These are phyloP conservation scores for Paramormyrops hopkinsi DNA, from an alignment of 2,797 vertebrate species.

Conservation along the genomic window DNA sequence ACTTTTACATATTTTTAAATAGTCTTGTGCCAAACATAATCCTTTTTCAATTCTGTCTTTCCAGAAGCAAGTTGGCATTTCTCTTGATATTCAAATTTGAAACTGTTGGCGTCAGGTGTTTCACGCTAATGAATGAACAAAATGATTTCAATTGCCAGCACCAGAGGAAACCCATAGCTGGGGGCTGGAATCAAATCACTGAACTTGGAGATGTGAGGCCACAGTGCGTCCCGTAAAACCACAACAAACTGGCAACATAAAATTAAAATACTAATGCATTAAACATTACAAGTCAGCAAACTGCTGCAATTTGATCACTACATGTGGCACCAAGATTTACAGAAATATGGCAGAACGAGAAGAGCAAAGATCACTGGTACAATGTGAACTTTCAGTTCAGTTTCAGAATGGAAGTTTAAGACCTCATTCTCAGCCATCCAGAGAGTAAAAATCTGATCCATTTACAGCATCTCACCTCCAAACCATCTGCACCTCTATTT, in stretches of 20 bases:
- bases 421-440: not conserved
- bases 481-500: slow-evolving; percentile 23
- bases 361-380: not conserved
- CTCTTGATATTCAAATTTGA: not conserved
- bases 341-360: not conserved
- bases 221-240: not conserved
- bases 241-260: not conserved
- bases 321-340: not conserved
- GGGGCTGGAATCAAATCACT: not conserved
- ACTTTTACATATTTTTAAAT: not conserved
- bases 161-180: not conserved
- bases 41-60: not conserved
- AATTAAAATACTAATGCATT: not conserved
- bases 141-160: not conserved
- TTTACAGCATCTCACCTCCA: slow-evolving; percentile 30
- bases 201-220: not conserved
- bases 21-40: not conserved
- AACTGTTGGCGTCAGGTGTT: not conserved
- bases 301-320: not conserved
- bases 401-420: not conserved
- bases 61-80: not conserved
- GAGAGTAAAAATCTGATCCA: not conserved
- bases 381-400: not conserved
- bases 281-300: not conserved
- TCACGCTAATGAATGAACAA: not conserved